Base-by-base conservation (phyloP, 2,113 vertebrate genomes). In the Loxodonta africana region DNA sequence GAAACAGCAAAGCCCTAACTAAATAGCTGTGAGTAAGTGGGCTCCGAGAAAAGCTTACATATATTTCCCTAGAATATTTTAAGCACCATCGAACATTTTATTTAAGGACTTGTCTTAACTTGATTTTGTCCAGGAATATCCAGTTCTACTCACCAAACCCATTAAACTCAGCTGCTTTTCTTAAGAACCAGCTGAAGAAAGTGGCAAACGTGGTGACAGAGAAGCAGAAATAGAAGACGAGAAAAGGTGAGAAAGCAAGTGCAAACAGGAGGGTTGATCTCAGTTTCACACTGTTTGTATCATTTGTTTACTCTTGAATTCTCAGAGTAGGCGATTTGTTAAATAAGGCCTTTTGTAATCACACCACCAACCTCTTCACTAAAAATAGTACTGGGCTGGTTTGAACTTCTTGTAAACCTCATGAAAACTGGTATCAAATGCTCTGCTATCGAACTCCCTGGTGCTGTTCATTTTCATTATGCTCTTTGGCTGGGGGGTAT, bases 171-270 rank as follows among this genome's bases (percentile, higher is more conserved):
- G 90, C 63, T 96, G 57, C 80, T 92, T 78, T 91, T 83, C 84
- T 97, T 83, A 67, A 86, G 80, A 83, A 53, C 15, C 84, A 94
- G 95, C 92, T 95, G 96, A 85, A 96, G 94, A 76, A 96, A 92
- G 91, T 89, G 91, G 65, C 90, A 83, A 62, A 62, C 51, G 53
- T 60, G 69, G 41, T 71, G 48, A 78, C 76, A 83, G 63, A 80
- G 71, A 87, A 26, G 37, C 95, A 96, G 76, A 94, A 95, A 95
- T 74, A 87, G 89, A 78, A 91, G 83, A 80, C 0, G 2, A 88
- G 80, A 88, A 76, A 78, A 87, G 73, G 94, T 90, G 95, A 85
- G 83, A 91, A 90, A 30, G 10, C 53, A 18, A 37, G 65, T 18
- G 84, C 28, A 11, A 87, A 46, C 25, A 41, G 23, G 77, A 26